A percentile compares a stretch with the other conserved stretches of the same genome.
Evolutionary conservation across 1,140 invertebrate species (phyloP).

Genomic region (Melanaphis sacchari): DNA sequence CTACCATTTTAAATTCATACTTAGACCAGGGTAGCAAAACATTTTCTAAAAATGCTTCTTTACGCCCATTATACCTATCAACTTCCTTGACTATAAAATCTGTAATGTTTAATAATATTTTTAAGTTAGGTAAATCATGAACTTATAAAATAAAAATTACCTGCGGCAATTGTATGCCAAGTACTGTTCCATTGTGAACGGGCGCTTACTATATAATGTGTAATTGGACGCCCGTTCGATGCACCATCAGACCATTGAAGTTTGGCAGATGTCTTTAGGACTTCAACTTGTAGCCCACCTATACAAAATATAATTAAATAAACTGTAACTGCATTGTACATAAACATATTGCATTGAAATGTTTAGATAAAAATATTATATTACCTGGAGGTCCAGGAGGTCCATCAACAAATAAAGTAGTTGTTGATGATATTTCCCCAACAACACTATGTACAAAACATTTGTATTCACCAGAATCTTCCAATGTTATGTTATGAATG

Average conservation of each 20-base stretch:
- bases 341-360: not conserved
- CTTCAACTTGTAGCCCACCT: constrained; percentile 79
- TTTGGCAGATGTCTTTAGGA: constrained; percentile 77
- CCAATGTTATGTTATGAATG: constrained; percentile 82
- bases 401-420: constrained; percentile 78
- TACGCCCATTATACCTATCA: constrained; percentile 77
- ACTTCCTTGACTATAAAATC: constrained; percentile 68
- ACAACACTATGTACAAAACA: constrained; percentile 89
- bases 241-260: constrained; percentile 91
- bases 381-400: constrained; percentile 80
- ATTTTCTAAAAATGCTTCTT: constrained; percentile 74
- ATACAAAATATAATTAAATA: constrained; percentile 31
- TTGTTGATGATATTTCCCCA: constrained; percentile 76
- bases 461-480: constrained; percentile 87
- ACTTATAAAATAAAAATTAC: constrained; percentile 63
- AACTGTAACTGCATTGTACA: not conserved
- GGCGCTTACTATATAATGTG: constrained; percentile 79
- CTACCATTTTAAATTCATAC: constrained; percentile 89
- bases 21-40: constrained; percentile 83
- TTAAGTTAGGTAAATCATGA: not conserved
- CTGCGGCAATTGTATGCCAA: constrained; percentile 78
- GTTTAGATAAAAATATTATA: not conserved
- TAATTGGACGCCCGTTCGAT: constrained; percentile 79
- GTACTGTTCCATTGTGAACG: constrained; percentile 85
- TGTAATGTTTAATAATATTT: constrained; percentile 61